Conservation (phyloP, 1,140 invertebrate genomes). For the Formica exsecta region DNA sequence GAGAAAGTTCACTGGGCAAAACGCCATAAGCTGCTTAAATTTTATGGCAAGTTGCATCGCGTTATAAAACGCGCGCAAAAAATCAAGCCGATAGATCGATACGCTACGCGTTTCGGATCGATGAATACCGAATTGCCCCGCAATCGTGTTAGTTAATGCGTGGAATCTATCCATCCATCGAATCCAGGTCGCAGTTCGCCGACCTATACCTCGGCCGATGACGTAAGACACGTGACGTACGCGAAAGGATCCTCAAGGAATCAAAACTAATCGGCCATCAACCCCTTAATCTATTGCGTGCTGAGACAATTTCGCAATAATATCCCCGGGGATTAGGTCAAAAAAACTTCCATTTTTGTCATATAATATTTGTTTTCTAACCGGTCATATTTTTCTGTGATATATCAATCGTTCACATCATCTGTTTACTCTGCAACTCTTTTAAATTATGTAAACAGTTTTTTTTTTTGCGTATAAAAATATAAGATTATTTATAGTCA, state of each 20-base stretch:
- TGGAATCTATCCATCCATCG: conserved; percentile 58
- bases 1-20: not conserved
- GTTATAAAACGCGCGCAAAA: conserved; percentile 6
- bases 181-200: conserved; percentile 60
- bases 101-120: conserved; percentile 40
- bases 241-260: conserved; percentile 31
- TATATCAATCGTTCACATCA: not conserved
- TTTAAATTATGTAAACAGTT: not conserved
- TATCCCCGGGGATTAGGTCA: not conserved
- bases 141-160: conserved; percentile 42
- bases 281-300: not conserved
- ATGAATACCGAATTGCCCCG: conserved; percentile 42
- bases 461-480: not conserved
- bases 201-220: conserved; percentile 51
- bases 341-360: not conserved
- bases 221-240: conserved; percentile 47
- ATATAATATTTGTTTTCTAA: not conserved
- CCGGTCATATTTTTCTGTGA: not conserved
- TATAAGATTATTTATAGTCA: too few relatives aligned
- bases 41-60: conserved; percentile 1
- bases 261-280: conserved; percentile 46
- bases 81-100: conserved; percentile 44
- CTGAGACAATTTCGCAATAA: not conserved
- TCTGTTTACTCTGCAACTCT: too few relatives aligned
- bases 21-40: conserved; percentile 12